These are phyloP conservation scores for Drosophila antonietae DNA, from an alignment of 2,888 invertebrate species.

Conservation along the genomic window DNA sequence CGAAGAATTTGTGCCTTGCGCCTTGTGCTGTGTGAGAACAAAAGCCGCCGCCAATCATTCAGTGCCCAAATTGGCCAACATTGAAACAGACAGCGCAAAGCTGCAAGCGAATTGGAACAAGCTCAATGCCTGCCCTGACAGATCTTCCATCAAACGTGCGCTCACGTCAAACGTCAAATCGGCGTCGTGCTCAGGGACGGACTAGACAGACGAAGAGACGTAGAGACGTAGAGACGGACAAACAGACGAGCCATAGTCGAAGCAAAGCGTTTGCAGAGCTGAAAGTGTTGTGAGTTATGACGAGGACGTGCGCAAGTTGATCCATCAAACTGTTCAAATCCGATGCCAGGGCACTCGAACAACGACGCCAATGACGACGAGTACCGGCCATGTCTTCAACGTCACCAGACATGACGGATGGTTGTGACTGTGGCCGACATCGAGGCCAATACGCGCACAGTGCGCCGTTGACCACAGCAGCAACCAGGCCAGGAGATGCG, in stretches of 20 bases:
- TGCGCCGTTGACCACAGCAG: constrained; percentile 39
- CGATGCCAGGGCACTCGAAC: constrained; percentile 66
- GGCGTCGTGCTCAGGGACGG: constrained; percentile 54
- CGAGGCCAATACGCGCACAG: constrained; percentile 55
- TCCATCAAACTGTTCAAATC: constrained; percentile 79
- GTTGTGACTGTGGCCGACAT: constrained; percentile 73
- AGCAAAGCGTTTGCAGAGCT: constrained; percentile 25
- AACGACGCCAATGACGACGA: constrained; percentile 34
- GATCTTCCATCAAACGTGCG: constrained; percentile 78
- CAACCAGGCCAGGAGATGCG: neutral
- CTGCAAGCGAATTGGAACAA: constrained; percentile 71
- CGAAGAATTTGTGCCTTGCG: constrained; percentile 42
- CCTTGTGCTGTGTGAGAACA: constrained; percentile 52
- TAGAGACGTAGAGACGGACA: constrained; percentile 16
- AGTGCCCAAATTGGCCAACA: constrained; percentile 76
- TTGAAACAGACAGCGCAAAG: constrained; percentile 77
- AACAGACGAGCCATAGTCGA: constrained; percentile 13
- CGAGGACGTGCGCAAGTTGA: constrained; percentile 78
- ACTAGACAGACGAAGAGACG: constrained; percentile 7
- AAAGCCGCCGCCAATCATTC: constrained; percentile 80
- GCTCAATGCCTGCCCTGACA: constrained; percentile 74
- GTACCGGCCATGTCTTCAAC: constrained; percentile 52
- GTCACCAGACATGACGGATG: constrained; percentile 73
- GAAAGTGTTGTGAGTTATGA: constrained; percentile 78
- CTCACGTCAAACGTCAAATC: constrained; percentile 78